phyloP scores from a whole-genome alignment of 2,888 invertebrate genomes.

The Metalampra italica region DNA sequence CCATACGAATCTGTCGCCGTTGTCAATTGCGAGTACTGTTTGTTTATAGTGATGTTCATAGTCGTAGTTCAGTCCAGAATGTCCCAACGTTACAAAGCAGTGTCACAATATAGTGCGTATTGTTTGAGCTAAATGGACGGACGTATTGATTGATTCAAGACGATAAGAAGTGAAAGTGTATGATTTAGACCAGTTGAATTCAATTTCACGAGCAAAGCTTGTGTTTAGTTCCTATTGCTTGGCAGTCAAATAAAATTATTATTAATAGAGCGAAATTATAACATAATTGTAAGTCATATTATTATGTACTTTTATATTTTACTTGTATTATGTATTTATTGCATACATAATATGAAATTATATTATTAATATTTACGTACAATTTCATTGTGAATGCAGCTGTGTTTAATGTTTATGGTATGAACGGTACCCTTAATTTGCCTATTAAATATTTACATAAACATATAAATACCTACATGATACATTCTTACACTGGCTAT shows the following conservation, averaged over 20 bases:
- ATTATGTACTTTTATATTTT: not conserved
- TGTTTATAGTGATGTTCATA: slow-evolving; percentile 33
- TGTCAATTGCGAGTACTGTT: slow-evolving; percentile 50
- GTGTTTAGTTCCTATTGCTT: slow-evolving; percentile 74
- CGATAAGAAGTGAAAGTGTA: slow-evolving; percentile 42
- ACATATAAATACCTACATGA: no score
- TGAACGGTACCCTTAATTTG: no score
- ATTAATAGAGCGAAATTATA: slow-evolving; percentile 18
- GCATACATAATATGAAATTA: not conserved
- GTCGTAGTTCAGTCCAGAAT: slow-evolving; percentile 37
- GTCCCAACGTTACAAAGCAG: slow-evolving; percentile 32
- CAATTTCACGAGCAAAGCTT: slow-evolving; percentile 67
- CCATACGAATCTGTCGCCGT: slow-evolving; percentile 21
- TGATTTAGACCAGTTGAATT: slow-evolving; percentile 44
- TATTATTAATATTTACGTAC: not conserved
- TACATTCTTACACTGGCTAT: no score
- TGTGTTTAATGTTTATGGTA: no score
- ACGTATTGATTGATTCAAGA: slow-evolving; percentile 15
- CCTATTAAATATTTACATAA: no score
- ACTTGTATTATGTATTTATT: not conserved
- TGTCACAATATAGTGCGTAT: slow-evolving; percentile 31
- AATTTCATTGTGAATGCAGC: no score
- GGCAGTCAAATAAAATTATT: slow-evolving; percentile 41
- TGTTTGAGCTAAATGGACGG: slow-evolving; percentile 29
- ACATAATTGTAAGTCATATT: slow-evolving; percentile 2